Evolutionary conservation across 2,113 vertebrate species (phyloP), one percentile per base, ranked within the genome.

Genomic region (Lagopus muta): DNA sequence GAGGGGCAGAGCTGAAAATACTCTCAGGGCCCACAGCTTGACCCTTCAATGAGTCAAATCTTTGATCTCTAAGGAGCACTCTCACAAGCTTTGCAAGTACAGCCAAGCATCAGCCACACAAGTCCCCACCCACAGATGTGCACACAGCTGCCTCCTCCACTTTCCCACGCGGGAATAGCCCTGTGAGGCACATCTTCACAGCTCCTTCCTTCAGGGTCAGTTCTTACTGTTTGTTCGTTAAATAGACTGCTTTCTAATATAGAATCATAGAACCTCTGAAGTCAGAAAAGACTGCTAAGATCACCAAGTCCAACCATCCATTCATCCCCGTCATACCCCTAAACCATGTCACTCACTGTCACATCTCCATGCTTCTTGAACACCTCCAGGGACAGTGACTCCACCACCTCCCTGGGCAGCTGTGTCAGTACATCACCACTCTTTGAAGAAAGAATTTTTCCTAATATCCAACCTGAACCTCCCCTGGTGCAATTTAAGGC

Each of bases 51-150:
- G 90, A 86, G 84, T 55, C 52, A 62, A 52, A 78, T 82, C 84
- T 95, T 96, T 97, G 79, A 94, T 94, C 79, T 80, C 50, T 36
- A 36, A n/a, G 82, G 83, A 83, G 62, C 47, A 66, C 21, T 89
- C 85, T 71, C 57, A 65, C 21, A 86, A 80, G 36, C 36, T 65
- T 76, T 88, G 65, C 75, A 91, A 94, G 27, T 8, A 40, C 8
- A 77, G 58, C 58, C 64, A 69, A 95, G 47, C 42, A 60, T 50
- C 78, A 79, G 18, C 42, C 34, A 54, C 70, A 54, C 8, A 36
- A 16, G 25, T 30, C 38, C 36, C 36, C 18, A 8, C 34, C 67
- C 34, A 0, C 40, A 40, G 40, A 40, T 40, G 11, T 40, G 40
- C 40, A 40, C 38, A 83, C 66, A 80, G 25, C 58, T 74, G 28